Evolutionary conservation across 1,140 invertebrate genomes (phyloP).

Genomic region (Zaprionus gabonicus): DNA sequence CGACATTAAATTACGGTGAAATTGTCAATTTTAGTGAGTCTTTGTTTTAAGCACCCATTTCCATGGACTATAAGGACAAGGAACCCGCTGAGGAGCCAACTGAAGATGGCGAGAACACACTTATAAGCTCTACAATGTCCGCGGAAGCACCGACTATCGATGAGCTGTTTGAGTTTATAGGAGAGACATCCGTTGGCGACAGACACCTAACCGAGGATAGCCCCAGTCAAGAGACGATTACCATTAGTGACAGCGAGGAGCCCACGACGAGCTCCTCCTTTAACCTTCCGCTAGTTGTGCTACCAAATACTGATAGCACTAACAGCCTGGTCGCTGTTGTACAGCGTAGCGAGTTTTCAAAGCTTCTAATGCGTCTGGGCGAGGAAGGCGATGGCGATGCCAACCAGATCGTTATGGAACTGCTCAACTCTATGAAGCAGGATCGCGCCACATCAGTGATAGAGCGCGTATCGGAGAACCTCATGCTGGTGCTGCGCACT

Average conservation of each 20-base stretch:
- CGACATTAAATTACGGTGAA: conserved; percentile 21
- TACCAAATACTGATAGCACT: conserved; percentile 4
- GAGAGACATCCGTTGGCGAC: conserved; percentile 10
- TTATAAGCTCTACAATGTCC: not conserved
- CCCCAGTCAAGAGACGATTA: conserved; percentile 13
- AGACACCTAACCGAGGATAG: conserved; percentile 1
- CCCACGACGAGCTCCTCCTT: conserved; percentile 27
- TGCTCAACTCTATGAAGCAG: conserved; percentile 32
- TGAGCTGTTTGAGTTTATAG: conserved; percentile 22
- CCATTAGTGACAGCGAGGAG: conserved; percentile 27
- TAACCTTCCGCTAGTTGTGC: not conserved
- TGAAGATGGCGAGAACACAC: not conserved
- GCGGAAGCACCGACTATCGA: conserved; percentile 3
- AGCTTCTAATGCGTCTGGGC: conserved; percentile 43
- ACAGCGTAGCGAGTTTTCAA: conserved; percentile 47
- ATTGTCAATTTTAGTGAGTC: conserved; percentile 13
- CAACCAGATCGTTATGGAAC: conserved; percentile 62
- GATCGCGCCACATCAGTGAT: conserved; percentile 28
- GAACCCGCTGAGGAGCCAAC: conserved; percentile 20
- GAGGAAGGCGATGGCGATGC: conserved; percentile 58
- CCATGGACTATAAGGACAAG: conserved; percentile 28
- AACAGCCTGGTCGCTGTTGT: conserved; percentile 35
- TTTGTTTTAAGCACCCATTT: conserved; percentile 3
- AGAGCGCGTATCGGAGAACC: conserved; percentile 58
- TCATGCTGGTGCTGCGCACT: conserved; percentile 52